Percentiles rank a stretch among this genome's conserved stretches.
Evolutionary conservation across 2,113 vertebrate species (phyloP).

Genomic region (Melanerpes aurifrons): DNA sequence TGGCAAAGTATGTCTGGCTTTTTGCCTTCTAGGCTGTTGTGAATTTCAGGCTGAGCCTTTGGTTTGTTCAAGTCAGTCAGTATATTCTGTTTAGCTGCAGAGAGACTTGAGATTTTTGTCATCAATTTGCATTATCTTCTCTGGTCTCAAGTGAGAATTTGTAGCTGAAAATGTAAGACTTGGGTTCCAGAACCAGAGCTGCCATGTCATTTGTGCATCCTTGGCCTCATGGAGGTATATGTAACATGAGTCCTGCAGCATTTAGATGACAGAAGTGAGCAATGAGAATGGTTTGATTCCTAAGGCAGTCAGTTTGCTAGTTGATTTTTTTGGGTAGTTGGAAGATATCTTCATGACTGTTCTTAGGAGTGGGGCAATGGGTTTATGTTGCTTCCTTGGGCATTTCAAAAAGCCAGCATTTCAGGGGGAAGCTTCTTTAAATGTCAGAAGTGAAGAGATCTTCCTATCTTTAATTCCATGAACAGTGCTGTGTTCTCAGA

Average conservation of each 20-base stretch:
- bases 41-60: not conserved
- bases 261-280: too few relatives aligned
- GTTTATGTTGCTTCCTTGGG: too few relatives aligned
- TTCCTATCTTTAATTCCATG: not conserved
- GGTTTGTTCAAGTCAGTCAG: not conserved
- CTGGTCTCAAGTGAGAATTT: not conserved
- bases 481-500: not conserved
- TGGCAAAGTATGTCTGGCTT: not conserved
- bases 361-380: too few relatives aligned
- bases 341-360: too few relatives aligned
- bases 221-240: not conserved
- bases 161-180: not conserved
- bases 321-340: too few relatives aligned
- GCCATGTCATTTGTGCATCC: rapidly evolving
- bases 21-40: not conserved
- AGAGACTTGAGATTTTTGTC: not conserved
- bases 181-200: not conserved
- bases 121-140: not conserved
- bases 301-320: too few relatives aligned
- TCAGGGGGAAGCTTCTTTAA: not conserved
- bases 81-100: not conserved
- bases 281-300: too few relatives aligned
- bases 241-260: too few relatives aligned
- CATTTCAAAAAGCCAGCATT: not conserved
- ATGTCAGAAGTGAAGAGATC: not conserved